Percentiles rank a stretch among this genome's conserved stretches.
Evolutionary conservation across 2,113 vertebrate genomes (phyloP).

Genomic region (Corythoichthys haematopterus): DNA sequence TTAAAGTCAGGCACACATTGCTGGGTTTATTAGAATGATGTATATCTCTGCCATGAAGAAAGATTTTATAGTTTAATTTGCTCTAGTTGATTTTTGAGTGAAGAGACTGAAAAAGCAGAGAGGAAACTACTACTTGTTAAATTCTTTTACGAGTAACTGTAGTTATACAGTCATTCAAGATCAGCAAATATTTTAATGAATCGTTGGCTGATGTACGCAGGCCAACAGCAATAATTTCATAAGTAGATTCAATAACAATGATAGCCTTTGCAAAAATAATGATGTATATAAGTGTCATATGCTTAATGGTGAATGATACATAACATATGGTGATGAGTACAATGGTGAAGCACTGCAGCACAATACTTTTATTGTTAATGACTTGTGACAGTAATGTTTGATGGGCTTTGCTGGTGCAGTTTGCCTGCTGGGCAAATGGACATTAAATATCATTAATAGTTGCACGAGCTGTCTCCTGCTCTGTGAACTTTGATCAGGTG

Average conservation of each 20-base stretch:
- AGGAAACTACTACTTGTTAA: background rate
- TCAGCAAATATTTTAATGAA: background rate
- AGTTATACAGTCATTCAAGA: background rate
- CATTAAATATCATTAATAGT: constrained; percentile 51
- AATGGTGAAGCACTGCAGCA: background rate
- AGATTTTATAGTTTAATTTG: background rate
- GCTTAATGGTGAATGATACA: background rate
- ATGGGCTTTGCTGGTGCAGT: constrained; percentile 37
- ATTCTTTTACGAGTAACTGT: too few relatives aligned
- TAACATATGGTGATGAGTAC: background rate
- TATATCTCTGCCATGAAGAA: background rate
- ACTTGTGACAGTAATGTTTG: background rate
- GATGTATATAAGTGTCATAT: background rate
- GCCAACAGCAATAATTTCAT: background rate
- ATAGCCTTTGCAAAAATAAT: background rate
- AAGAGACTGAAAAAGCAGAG: background rate
- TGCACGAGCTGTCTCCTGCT: constrained; percentile 31
- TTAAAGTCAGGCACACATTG: background rate
- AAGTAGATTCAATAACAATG: background rate
- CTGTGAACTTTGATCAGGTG: constrained; percentile 47
- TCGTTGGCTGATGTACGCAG: background rate
- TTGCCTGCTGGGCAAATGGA: constrained; percentile 49
- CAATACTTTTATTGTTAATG: background rate
- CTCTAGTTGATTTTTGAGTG: background rate
- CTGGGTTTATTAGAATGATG: background rate